A percentile compares a stretch with the other conserved stretches of the same genome.
These are phyloP conservation scores for Melipona bicolor DNA, from an alignment of 2,888 invertebrate species.

Conservation along the genomic window DNA sequence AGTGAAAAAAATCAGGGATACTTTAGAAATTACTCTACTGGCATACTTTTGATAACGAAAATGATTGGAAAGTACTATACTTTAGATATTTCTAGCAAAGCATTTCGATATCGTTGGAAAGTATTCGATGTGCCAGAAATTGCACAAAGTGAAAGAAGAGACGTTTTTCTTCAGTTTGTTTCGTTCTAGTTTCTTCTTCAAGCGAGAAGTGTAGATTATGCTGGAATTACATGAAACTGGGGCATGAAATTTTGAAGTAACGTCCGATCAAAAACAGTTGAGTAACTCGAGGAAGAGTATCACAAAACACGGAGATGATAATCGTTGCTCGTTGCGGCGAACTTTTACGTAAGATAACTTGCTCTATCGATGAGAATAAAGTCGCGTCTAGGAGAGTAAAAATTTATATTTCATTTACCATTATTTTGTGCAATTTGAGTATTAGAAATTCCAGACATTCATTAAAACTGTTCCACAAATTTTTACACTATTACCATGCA, in stretches of 20 bases:
- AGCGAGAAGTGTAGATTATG: background rate
- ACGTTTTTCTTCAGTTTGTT: background rate
- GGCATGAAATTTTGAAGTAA: slow-evolving; percentile 8
- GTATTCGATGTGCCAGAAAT: background rate
- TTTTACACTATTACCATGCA: too few relatives aligned
- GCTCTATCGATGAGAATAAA: background rate
- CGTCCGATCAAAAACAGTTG: slow-evolving; percentile 16
- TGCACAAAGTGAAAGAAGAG: background rate
- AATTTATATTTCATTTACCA: background rate
- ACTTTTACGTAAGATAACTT: background rate
- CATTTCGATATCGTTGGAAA: background rate
- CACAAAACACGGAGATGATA: background rate
- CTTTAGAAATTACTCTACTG: too few relatives aligned
- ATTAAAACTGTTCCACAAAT: too few relatives aligned
- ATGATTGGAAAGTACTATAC: background rate
- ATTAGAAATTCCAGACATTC: too few relatives aligned
- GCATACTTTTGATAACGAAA: background rate
- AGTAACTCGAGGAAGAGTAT: slow-evolving; percentile 13
- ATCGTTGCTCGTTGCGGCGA: slow-evolving; percentile 1
- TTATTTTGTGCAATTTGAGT: too few relatives aligned
- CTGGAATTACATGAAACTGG: background rate
- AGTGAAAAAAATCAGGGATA: too few relatives aligned
- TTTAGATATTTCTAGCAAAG: background rate
- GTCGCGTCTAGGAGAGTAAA: too few relatives aligned
- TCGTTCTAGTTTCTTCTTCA: background rate